Conservation (phyloP, 2,113 vertebrate species). For the Varanus salvator region DNA sequence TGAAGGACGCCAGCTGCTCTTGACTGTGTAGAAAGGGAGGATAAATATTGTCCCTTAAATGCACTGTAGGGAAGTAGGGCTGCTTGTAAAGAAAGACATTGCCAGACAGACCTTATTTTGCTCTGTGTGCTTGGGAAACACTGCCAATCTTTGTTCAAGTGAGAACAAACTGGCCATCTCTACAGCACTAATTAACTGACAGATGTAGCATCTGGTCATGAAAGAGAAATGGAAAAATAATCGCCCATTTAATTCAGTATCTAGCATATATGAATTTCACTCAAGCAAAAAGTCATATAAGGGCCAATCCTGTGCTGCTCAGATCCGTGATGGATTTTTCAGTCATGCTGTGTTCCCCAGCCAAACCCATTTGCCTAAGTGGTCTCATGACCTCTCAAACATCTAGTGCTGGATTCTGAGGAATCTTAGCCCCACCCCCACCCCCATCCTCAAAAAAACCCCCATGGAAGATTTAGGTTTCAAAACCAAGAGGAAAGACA, state of each 20-base stretch:
- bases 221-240: slow-evolving; percentile 10
- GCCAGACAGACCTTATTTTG: not conserved
- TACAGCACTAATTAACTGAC: slow-evolving; percentile 22
- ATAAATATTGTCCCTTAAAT: not conserved
- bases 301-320: not conserved
- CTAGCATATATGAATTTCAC: not conserved
- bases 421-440: no score
- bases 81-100: not conserved
- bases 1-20: no score
- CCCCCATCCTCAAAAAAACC: no score
- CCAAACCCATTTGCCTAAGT: no score
- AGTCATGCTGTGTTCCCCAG: no score
- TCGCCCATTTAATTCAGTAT: not conserved
- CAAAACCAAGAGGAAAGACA: no score
- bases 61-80: not conserved
- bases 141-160: slow-evolving; percentile 8
- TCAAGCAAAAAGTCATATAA: not conserved
- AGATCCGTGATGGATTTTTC: not conserved
- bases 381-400: no score
- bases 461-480: no score
- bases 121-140: not conserved
- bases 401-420: not conserved
- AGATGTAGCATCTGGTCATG: not conserved
- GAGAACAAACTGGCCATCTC: not conserved
- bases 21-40: no score